phyloP scores from a whole-genome alignment of 1,140 invertebrate genomes.

The Armadillidium nasatum region DNA sequence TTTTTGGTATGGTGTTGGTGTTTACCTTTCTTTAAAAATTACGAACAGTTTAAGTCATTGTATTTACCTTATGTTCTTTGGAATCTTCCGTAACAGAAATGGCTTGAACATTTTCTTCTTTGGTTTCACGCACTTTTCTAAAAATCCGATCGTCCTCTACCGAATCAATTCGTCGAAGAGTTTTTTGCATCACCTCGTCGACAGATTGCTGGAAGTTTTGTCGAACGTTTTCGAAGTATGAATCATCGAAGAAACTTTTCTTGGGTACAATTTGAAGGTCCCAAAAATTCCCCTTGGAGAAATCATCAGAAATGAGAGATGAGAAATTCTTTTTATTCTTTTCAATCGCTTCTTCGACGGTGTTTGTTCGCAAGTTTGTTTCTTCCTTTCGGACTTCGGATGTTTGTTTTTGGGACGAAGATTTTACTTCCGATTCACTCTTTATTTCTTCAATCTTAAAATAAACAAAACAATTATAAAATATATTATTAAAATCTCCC shows the following conservation, averaged over 20 bases:
- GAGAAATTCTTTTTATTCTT: background rate
- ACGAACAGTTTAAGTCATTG: too few relatives aligned
- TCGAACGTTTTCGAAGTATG: conserved; percentile 30
- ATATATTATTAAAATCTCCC: too few relatives aligned
- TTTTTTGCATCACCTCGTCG: background rate
- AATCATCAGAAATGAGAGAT: background rate
- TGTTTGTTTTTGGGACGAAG: too few relatives aligned
- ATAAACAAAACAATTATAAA: too few relatives aligned
- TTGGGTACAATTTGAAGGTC: conserved; percentile 19
- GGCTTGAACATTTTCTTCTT: background rate
- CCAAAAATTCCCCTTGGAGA: background rate
- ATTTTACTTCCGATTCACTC: too few relatives aligned
- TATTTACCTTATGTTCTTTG: background rate
- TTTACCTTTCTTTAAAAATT: too few relatives aligned
- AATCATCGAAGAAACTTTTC: conserved; percentile 30
- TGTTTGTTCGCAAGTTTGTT: too few relatives aligned
- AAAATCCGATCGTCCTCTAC: background rate
- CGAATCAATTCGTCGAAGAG: background rate
- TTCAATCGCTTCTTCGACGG: background rate
- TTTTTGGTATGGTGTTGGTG: too few relatives aligned
- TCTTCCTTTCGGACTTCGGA: too few relatives aligned
- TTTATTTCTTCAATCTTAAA: too few relatives aligned
- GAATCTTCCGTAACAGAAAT: background rate
- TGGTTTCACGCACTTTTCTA: background rate
- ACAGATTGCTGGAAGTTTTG: conserved; percentile 21